Conservation (phyloP, 1,140 invertebrate genomes). For the Vanessa tameamea region DNA sequence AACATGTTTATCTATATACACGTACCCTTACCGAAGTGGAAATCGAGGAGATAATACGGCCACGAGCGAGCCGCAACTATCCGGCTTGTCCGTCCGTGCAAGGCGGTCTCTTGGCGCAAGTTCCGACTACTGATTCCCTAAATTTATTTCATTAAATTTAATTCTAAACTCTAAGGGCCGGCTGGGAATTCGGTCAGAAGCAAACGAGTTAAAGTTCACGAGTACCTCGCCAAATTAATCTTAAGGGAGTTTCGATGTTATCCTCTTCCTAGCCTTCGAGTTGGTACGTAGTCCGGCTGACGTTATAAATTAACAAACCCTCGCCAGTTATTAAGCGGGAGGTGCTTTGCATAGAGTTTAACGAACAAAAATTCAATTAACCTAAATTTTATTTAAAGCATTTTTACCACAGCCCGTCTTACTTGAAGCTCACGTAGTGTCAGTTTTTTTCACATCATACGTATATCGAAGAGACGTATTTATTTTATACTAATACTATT, state of each 20-base stretch:
- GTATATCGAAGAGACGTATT: background rate
- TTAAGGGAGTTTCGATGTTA: conserved; percentile 79
- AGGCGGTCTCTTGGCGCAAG: conserved; percentile 45
- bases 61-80: conserved; percentile 46
- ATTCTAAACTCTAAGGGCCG: conserved; percentile 70
- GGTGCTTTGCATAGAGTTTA: conserved; percentile 70
- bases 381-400: conserved; percentile 61
- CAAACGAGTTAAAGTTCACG: conserved; percentile 77
- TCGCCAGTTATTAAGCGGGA: conserved; percentile 70
- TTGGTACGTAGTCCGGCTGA: conserved; percentile 55
- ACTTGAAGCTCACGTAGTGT: background rate
- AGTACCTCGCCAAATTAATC: conserved; percentile 77
- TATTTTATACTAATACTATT: background rate
- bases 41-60: conserved; percentile 29
- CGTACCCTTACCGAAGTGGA: background rate
- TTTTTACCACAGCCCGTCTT: conserved; percentile 51
- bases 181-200: conserved; percentile 74
- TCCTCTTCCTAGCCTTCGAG: conserved; percentile 66
- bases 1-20: background rate
- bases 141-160: conserved; percentile 80
- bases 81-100: conserved; percentile 42
- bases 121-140: conserved; percentile 64
- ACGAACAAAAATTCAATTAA: conserved; percentile 75
- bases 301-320: conserved; percentile 78
- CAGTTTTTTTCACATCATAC: background rate